phyloP scores from a whole-genome alignment of 2,797 vertebrate species.

The Schizopygopsis malacanthus region DNA sequence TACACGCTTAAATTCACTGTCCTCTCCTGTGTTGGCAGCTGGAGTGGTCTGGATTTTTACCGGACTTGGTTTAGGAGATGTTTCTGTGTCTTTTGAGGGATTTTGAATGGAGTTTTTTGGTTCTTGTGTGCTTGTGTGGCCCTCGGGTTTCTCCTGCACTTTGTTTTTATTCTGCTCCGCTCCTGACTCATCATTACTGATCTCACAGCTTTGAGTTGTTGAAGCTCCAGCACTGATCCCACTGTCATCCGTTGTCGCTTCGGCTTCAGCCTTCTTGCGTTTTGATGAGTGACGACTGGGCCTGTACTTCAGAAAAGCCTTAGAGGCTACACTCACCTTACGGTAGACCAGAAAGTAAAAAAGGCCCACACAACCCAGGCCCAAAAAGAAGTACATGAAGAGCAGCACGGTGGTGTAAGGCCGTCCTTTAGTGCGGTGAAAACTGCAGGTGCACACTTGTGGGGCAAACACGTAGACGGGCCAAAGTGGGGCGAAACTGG shows the following conservation, averaged over 20 bases:
- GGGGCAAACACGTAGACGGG: slow-evolving; percentile 80
- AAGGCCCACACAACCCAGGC: slow-evolving; percentile 82
- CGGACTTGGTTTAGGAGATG: slow-evolving; percentile 47
- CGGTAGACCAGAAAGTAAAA: slow-evolving; percentile 89
- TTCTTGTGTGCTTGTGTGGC: neutral
- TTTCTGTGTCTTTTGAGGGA: slow-evolving; percentile 13
- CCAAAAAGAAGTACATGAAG: slow-evolving; percentile 84
- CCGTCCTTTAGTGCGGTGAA: slow-evolving; percentile 81
- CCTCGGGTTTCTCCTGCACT: slow-evolving; percentile 14
- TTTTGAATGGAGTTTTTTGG: slow-evolving; percentile 13
- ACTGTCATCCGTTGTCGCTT: slow-evolving; percentile 73
- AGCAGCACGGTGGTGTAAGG: slow-evolving; percentile 87
- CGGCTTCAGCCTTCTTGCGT: slow-evolving; percentile 65
- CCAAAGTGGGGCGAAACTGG: slow-evolving; percentile 87
- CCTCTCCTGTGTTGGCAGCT: slow-evolving; percentile 69
- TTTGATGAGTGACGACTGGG: slow-evolving; percentile 74
- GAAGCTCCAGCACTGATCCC: slow-evolving; percentile 64
- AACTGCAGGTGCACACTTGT: slow-evolving; percentile 91
- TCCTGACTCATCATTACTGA: slow-evolving; percentile 66
- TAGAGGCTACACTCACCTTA: slow-evolving; percentile 77
- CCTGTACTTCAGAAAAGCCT: slow-evolving; percentile 80
- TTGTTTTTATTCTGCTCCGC: slow-evolving; percentile 2
- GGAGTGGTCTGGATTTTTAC: slow-evolving; percentile 18
- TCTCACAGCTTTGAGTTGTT: slow-evolving; percentile 67
- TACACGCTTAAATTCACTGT: slow-evolving; percentile 83